Evolutionary conservation across 2,888 invertebrate genomes (phyloP).

Genomic region (Eumerus sabulonum): DNA sequence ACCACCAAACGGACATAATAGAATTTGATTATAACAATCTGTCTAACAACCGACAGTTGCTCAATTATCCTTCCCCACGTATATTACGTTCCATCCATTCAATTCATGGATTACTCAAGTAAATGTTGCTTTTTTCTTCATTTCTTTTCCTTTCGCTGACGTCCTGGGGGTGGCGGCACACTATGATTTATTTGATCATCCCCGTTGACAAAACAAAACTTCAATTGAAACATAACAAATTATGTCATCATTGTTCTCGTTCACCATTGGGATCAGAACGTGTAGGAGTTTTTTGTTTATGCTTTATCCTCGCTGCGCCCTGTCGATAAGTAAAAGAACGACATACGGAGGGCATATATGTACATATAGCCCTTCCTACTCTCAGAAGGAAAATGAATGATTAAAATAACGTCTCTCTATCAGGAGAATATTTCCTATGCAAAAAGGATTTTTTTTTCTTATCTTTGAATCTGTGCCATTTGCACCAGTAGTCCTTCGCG

Average conservation of each 20-base stretch:
- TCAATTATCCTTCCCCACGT: conserved; percentile 35
- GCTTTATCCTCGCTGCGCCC: too few relatives aligned
- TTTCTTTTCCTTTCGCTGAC: too few relatives aligned
- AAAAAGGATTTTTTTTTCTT: conserved; percentile 13
- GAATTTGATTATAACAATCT: conserved; percentile 41
- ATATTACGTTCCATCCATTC: conserved; percentile 27
- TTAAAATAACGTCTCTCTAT: conserved; percentile 22
- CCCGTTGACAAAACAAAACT: conserved; percentile 33
- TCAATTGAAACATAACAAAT: conserved; percentile 29
- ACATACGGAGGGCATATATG: background rate
- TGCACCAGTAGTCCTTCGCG: conserved; percentile 13
- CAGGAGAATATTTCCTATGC: too few relatives aligned
- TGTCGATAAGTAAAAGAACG: conserved; percentile 20
- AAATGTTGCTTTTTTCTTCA: conserved; percentile 9
- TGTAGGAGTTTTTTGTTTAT: conserved; percentile 3
- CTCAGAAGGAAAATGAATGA: conserved; percentile 33
- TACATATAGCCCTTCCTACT: background rate
- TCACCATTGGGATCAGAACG: background rate
- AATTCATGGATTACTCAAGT: conserved; percentile 31
- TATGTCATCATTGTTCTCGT: conserved; percentile 42
- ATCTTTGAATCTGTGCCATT: conserved; percentile 22
- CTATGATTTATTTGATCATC: conserved; percentile 25
- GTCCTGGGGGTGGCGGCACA: background rate
- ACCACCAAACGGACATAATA: conserved; percentile 30
- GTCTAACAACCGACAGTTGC: conserved; percentile 22